Evolutionary conservation across 64 coral and sea anemone species (phyloP), one percentile per base, ranked within the genome.

Genomic region (Montipora cactus): DNA sequence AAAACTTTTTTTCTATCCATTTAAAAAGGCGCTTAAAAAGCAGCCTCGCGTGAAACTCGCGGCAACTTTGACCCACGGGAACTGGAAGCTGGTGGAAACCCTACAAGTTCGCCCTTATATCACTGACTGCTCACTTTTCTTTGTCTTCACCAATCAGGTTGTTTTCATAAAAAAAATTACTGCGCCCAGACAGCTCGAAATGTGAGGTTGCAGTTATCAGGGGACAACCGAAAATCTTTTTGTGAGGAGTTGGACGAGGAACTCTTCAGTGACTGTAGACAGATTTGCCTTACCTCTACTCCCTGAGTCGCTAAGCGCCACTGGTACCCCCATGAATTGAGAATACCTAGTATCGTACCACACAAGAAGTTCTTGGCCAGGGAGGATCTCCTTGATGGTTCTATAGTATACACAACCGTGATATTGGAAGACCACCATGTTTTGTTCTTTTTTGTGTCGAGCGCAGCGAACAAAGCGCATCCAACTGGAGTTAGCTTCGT

Each of bases 341-440:
- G 98, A 96, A 23, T 99, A 99, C 62, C 98, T 78, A 23, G 84
- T 95, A 59, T 99, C 98, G 45, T 99, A 99, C 98, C 98, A 99
- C 47, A 99, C 98, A 28, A 99, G 67, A 18, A 99, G 74, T 68
- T 99, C 98, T 49, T 99, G 95, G 6, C 98, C 98, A 20, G 95
- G 88, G 45, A 96, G 83, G n/a, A 96, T 89, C 46, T 99, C 98
- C 22, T 90, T 89, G 79, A 94, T 95, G 5, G 98, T 99, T 52
- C 98, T 90, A 57, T 99, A 99, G 47, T 99, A 99, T 7, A 99
- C 95, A 19, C 98, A 99, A 1, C 98, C 98, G 70, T 99, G 98
- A 16, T 99, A 99, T 46, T 99, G 98, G 59, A 99, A 99, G 3
- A 99, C 92, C 11, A 99, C 98, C 98, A 99, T 99, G 85, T 99